These are phyloP conservation scores for Bradypodion pumilum DNA, from an alignment of 2,797 vertebrate species.

Conservation along the genomic window DNA sequence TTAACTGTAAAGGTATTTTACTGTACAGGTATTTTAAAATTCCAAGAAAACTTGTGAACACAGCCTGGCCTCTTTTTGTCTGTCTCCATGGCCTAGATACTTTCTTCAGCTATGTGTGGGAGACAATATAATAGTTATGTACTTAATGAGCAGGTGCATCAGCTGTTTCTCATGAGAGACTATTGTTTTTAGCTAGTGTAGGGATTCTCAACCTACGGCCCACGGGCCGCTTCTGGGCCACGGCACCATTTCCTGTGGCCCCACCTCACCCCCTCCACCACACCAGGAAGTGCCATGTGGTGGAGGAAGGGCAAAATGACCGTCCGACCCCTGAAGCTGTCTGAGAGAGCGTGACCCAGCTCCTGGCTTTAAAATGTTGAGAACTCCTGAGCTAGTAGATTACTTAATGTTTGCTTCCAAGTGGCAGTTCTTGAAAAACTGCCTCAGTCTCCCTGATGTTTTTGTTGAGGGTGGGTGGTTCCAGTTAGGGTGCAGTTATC, in stretches of 20 bases:
- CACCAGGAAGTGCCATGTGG: no score
- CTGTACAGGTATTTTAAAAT: no score
- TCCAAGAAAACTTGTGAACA: not conserved
- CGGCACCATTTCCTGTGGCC: no score
- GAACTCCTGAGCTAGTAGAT: not conserved
- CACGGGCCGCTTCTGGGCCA: no score
- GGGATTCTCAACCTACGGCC: no score
- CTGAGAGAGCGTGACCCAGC: no score
- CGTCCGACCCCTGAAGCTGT: no score
- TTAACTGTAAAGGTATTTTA: no score
- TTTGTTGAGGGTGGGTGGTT: not conserved
- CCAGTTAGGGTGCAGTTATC: not conserved
- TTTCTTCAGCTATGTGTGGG: not conserved
- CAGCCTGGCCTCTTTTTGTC: not conserved
- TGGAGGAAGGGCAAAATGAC: no score
- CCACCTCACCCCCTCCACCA: no score
- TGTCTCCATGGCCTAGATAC: not conserved
- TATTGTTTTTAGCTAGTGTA: no score
- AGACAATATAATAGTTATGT: not conserved
- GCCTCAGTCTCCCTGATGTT: not conserved
- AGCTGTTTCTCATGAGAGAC: not conserved
- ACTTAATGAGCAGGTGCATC: constrained; percentile 1
- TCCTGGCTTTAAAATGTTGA: no score
- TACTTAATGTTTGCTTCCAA: not conserved
- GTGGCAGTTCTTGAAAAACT: constrained; percentile 9